These are phyloP conservation scores for Cyphomyrus discorhynchus DNA, from an alignment of 2,113 vertebrate species.

Conservation along the genomic window DNA sequence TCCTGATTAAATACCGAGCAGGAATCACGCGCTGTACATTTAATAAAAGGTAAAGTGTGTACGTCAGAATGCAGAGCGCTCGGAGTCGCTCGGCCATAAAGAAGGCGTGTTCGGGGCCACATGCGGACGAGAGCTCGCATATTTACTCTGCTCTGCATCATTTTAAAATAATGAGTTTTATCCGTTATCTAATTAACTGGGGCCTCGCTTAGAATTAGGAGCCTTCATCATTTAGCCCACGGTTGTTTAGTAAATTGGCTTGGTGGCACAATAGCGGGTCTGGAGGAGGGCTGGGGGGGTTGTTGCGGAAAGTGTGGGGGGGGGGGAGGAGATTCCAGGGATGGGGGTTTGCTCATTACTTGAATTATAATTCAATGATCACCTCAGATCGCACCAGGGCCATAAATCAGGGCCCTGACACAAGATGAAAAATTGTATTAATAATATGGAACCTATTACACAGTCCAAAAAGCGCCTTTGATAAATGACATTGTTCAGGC, in stretches of 20 bases:
- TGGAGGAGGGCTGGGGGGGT: slow-evolving; percentile 60
- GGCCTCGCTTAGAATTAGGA: slow-evolving; percentile 80
- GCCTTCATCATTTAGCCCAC: slow-evolving; percentile 77
- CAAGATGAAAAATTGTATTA: slow-evolving; percentile 99
- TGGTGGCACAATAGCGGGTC: slow-evolving; percentile 66
- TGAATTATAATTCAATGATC: slow-evolving; percentile 99
- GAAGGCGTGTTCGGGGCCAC: slow-evolving; percentile 40
- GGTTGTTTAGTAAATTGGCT: slow-evolving; percentile 82
- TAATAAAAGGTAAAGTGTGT: slow-evolving; percentile 67
- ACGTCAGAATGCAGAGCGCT: slow-evolving; percentile 75
- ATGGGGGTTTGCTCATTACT: slow-evolving; percentile 81
- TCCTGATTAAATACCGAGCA: slow-evolving; percentile 55
- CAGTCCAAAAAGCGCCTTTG: slow-evolving; percentile 99
- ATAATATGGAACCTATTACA: slow-evolving; percentile 99
- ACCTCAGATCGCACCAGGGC: slow-evolving; percentile 97
- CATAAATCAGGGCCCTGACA: slow-evolving; percentile 99
- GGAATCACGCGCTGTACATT: slow-evolving; percentile 56
- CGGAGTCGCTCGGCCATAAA: slow-evolving; percentile 75
- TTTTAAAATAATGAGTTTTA: slow-evolving; percentile 97
- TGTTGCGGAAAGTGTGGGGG: slow-evolving; percentile 37
- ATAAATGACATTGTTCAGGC: slow-evolving; percentile 99
- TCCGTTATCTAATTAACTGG: slow-evolving; percentile 93
- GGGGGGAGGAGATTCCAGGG: slow-evolving; percentile 52
- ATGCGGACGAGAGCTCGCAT: slow-evolving; percentile 71
- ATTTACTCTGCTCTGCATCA: slow-evolving; percentile 85